A percentile compares a stretch with the other conserved stretches of the same genome.
phyloP scores from a whole-genome alignment of 2,888 invertebrate species.

The Archips xylosteana region DNA sequence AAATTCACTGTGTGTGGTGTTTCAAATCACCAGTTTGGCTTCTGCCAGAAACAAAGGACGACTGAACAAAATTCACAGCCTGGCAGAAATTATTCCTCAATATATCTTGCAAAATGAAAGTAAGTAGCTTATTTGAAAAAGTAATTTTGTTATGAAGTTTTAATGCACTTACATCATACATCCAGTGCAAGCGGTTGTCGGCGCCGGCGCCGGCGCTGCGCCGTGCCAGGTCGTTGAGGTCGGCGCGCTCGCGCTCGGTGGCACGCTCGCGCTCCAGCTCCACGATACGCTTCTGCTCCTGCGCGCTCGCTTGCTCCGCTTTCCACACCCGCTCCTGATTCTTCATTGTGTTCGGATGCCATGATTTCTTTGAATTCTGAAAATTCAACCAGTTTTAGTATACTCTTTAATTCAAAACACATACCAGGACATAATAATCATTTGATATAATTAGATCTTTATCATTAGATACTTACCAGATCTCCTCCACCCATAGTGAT shows the following conservation, averaged over 20 bases:
- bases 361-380: constrained; percentile 92
- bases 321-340: constrained; percentile 93
- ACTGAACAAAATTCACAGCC: no score
- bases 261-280: constrained; percentile 89
- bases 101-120: no score
- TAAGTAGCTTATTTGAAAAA: no score
- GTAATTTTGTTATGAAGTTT: no score
- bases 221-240: constrained; percentile 87
- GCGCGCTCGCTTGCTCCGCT: constrained; percentile 90
- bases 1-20: no score
- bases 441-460: neutral
- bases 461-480: constrained; percentile 59
- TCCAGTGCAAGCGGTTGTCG: constrained; percentile 92
- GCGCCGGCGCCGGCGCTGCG: constrained; percentile 77
- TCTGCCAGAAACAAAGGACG: no score
- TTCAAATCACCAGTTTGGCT: no score
- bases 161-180: constrained; percentile 89
- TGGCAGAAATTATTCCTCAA: no score
- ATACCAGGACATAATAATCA: neutral
- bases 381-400: neutral
- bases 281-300: constrained; percentile 88
- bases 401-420: neutral
- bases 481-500: constrained; percentile 76
- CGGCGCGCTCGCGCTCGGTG: constrained; percentile 88
- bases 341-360: constrained; percentile 92